Evolutionary conservation across 2,797 vertebrate genomes (phyloP).

Genomic region (Mormyrops attenuatus): DNA sequence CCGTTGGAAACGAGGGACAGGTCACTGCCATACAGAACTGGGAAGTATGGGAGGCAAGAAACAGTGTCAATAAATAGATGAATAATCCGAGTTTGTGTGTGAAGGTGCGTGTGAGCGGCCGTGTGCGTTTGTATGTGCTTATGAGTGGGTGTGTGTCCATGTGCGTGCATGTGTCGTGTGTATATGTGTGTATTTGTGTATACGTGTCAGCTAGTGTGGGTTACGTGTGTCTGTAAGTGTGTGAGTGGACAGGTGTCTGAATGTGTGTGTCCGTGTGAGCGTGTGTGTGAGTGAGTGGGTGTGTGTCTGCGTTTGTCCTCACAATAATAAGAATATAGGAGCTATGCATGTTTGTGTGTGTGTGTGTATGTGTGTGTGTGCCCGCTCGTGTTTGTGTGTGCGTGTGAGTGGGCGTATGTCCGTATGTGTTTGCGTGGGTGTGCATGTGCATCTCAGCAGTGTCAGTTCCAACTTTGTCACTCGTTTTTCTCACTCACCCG

Average conservation of each 20-base stretch:
- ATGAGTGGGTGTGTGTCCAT: background rate
- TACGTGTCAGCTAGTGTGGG: background rate
- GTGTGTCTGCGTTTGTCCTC: background rate
- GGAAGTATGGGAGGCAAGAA: background rate
- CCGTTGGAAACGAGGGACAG: background rate
- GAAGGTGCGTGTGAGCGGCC: background rate
- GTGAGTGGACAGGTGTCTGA: background rate
- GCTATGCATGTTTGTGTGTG: background rate
- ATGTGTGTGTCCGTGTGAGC: background rate
- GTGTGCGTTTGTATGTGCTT: background rate
- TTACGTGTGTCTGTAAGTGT: background rate
- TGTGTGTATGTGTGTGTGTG: background rate
- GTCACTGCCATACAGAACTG: background rate
- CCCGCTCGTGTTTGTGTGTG: background rate
- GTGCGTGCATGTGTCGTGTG: background rate
- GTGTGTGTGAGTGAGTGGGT: background rate
- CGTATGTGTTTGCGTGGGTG: background rate
- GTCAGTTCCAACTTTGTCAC: constrained; percentile 12
- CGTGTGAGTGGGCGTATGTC: background rate
- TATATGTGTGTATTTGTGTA: background rate
- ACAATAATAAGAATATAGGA: background rate
- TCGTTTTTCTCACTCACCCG: constrained; percentile 22
- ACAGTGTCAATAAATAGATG: background rate
- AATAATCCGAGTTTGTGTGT: background rate
- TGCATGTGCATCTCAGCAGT: background rate